Base-by-base conservation (phyloP, 2,888 invertebrate genomes). In the Embidobia sp. region DNA sequence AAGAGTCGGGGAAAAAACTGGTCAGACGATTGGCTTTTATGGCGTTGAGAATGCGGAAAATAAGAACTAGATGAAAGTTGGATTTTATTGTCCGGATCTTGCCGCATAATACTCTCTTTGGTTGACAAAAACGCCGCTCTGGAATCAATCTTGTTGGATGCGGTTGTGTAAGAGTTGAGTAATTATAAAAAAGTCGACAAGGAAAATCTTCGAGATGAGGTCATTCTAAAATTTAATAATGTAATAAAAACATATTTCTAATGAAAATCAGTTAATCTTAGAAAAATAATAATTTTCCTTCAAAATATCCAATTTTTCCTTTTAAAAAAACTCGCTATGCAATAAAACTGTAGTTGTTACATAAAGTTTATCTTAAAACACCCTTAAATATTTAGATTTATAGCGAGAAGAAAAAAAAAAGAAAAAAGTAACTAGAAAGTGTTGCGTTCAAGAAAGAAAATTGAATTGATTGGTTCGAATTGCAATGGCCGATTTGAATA, bases 41-140 rank as follows among this genome's bases (percentile, higher is more conserved):
- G 66, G 70, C 29, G 18, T 51, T 51, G 46, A 42, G 66, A 70
- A 70, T 66, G 64, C 75, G 70, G 70, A 78, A 78, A 78, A 75
- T 35, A 61, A 48, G 57, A 63, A 35, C 35, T 51, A 35, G 57
- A 74, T 69, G 77, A 77, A 77, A 77, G 67, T 73, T 73, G 66
- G 7, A 46, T 31, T 66, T 57, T 74, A 22, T 69, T 61, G 37
- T 19, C 10, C 19, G 48, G 11, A 44, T 51, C 48, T 33, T 29
- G 33, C 18, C 33, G 61, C 61, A 61, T 70, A 53, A 61, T 61
- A 49, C 69, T 19, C 46, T 40, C 46, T 15, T 57, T 48, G 19
- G 37, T 46, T 4, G 33, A 40, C 49, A 59, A 69, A 69, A 49
- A 37, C 49, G 8, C 40, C 15, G 19, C n/a, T n/a, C 7, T n/a